phyloP scores from a whole-genome alignment of 2,888 invertebrate species.

The Andrena fulva region DNA sequence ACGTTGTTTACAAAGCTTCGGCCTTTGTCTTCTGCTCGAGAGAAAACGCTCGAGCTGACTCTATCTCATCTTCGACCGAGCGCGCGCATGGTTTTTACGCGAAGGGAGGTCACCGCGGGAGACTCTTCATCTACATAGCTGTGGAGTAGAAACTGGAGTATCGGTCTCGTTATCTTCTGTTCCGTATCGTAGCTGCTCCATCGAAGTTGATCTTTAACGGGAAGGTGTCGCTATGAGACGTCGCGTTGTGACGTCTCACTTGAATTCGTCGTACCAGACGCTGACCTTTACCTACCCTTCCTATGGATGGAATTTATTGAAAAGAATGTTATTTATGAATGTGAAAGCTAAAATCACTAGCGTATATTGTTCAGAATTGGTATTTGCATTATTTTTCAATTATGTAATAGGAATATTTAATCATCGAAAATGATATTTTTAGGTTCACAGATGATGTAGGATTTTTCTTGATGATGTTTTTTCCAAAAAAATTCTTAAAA shows the following conservation, averaged over 20 bases:
- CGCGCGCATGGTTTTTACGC: slow-evolving; percentile 11
- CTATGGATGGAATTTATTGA: too few species aligned
- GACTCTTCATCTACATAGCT: slow-evolving; percentile 13
- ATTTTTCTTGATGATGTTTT: too few species aligned
- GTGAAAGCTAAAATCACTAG: too few species aligned
- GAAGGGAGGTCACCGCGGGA: slow-evolving; percentile 43
- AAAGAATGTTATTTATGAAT: too few species aligned
- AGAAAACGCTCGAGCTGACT: slow-evolving; percentile 28
- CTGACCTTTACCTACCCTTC: background rate
- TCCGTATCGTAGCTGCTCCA: slow-evolving; percentile 28
- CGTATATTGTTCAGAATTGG: too few species aligned
- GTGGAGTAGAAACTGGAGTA: slow-evolving; percentile 53
- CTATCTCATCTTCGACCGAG: slow-evolving; percentile 30
- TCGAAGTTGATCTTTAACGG: slow-evolving; percentile 5
- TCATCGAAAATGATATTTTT: too few species aligned
- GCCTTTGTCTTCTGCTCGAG: slow-evolving; percentile 61
- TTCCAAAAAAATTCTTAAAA: too few species aligned
- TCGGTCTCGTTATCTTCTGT: slow-evolving; percentile 51
- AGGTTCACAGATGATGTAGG: too few species aligned
- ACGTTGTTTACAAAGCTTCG: slow-evolving; percentile 45
- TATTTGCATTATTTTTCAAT: too few species aligned
- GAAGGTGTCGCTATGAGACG: slow-evolving; percentile 1
- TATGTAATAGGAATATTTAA: too few species aligned
- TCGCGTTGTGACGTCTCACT: slow-evolving; percentile 34
- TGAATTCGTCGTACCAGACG: background rate